phyloP scores from a whole-genome alignment of 2,113 vertebrate genomes.

The Phyllostomus discolor region DNA sequence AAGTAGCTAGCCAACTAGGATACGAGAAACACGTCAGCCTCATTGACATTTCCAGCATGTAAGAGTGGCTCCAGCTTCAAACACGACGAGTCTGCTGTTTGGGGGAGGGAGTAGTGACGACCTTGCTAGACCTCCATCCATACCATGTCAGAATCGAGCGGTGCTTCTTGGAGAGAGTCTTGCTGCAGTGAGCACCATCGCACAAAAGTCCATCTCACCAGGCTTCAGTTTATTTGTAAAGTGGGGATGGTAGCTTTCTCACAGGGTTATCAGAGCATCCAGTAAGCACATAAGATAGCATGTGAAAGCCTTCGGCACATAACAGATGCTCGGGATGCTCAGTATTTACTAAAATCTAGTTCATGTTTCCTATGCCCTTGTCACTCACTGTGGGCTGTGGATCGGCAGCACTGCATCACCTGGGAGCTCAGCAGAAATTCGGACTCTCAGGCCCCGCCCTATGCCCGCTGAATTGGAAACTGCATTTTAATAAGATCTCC shows the following conservation, averaged over 20 bases:
- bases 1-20: slow-evolving; percentile 88
- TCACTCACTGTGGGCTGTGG: not conserved
- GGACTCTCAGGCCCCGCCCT: not conserved
- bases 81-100: not conserved
- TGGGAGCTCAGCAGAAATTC: not conserved
- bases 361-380: not conserved
- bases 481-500: not conserved
- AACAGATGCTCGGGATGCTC: not conserved
- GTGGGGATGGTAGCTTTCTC: not conserved
- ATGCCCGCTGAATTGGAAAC: not conserved
- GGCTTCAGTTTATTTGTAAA: not conserved
- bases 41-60: slow-evolving; percentile 98
- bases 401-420: not conserved
- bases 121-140: not conserved
- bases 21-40: slow-evolving; percentile 92
- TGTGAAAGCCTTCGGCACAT: not conserved
- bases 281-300: not conserved
- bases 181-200: not conserved
- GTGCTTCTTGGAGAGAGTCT: not conserved
- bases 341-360: not conserved
- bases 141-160: not conserved
- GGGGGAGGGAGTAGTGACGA: not conserved
- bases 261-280: not conserved
- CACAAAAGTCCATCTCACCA: not conserved
- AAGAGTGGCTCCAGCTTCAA: slow-evolving; percentile 70